Evolutionary conservation across 1,140 invertebrate genomes (phyloP), one percentile per base, ranked within the genome.

Genomic region (Argopecten irradians): DNA sequence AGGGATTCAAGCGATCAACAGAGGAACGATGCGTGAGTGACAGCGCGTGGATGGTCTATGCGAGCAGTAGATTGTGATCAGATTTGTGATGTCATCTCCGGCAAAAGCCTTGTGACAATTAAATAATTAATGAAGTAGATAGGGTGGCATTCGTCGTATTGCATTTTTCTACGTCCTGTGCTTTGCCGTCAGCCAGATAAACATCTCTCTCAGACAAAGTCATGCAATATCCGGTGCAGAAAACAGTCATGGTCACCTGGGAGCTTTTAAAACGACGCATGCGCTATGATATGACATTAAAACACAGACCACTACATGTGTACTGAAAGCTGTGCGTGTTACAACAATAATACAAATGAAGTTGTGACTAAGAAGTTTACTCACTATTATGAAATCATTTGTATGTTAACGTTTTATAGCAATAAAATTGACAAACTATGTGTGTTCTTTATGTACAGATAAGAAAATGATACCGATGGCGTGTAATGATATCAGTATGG

Each of bases 181-280:
- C 3, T 28, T 5, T 1, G 5, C 55, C 55, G n/a, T 7, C 55
- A 71, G 5, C 28, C 22, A 28, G 55, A 71, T 71, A 71, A 71
- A 2, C 5, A 71, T 46, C 43, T 46, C 43, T 5, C 13, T 71
- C 55, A 28, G 55, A 28, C 55, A 71, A 71, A 71, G 55, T 71
- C 55, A 71, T 71, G 55, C 55, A 71, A 71, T 28, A 28, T 71
- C 55, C 55, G 55, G 55, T 71, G 55, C 55, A 28, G 55, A 16
- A 71, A 71, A n/a, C 55, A 71, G 55, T 71, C 55, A 71, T 71
- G 55, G 55, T 71, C 55, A 71, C 55, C 55, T 22, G 55, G 55
- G 55, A 71, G 2, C 55, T 71, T 71, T n/a, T 71, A 71, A 71
- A 71, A 71, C 16, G 11, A 71, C 55, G 55, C 55, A 71, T 71